Conservation (phyloP, 1,140 invertebrate genomes). For the Drosophila tsacasi region DNA sequence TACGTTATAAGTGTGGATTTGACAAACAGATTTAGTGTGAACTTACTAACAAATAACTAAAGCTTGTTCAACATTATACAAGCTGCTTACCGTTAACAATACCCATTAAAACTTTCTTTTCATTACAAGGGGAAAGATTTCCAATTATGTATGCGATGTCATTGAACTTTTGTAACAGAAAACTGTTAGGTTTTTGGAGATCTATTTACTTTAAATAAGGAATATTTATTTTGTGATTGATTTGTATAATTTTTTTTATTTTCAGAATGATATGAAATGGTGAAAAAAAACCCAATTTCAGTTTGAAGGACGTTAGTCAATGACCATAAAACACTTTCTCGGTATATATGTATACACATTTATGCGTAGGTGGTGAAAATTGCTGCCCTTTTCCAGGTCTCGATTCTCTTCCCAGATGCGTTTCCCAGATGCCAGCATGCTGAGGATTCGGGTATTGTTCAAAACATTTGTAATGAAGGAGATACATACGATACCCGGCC, state of each 20-base stretch:
- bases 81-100: slow-evolving; percentile 27
- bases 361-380: slow-evolving; percentile 49
- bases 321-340: slow-evolving; percentile 33
- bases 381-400: slow-evolving; percentile 30
- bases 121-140: slow-evolving; percentile 6
- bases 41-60: slow-evolving; percentile 18
- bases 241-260: neutral
- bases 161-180: slow-evolving; percentile 10
- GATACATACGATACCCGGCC: slow-evolving; percentile 32
- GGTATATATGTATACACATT: slow-evolving; percentile 15
- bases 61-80: slow-evolving; percentile 26
- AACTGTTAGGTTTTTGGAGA: neutral
- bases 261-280: neutral
- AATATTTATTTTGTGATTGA: neutral
- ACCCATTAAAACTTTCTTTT: slow-evolving; percentile 40
- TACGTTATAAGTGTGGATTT: slow-evolving; percentile 17
- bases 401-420: slow-evolving; percentile 26
- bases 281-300: slow-evolving; percentile 7
- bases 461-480: slow-evolving; percentile 27
- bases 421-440: slow-evolving; percentile 45
- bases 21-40: slow-evolving; percentile 10
- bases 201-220: neutral
- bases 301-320: slow-evolving; percentile 29
- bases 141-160: slow-evolving; percentile 1
- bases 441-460: slow-evolving; percentile 30